Conservation (phyloP, 2,888 invertebrate species). For the Lathronympha strigana region DNA sequence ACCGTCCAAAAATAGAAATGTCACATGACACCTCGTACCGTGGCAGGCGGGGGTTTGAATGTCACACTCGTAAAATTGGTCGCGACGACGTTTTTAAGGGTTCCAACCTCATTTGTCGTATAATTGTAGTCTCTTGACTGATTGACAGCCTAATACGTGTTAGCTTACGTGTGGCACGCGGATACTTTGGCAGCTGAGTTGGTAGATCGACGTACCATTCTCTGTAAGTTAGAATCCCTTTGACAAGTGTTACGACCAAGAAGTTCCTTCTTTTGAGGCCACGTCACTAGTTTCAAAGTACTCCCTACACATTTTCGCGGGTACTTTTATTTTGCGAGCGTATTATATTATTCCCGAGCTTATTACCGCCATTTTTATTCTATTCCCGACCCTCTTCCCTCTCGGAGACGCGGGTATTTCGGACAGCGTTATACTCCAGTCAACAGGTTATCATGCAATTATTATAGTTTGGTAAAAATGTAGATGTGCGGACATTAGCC, state of each 20-base stretch:
- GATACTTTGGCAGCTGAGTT: neutral
- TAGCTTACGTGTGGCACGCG: too few species aligned
- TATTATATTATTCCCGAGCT: conserved; percentile 23
- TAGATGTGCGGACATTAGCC: too few species aligned
- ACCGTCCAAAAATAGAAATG: conserved; percentile 26
- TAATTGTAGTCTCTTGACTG: neutral
- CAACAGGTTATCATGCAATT: neutral
- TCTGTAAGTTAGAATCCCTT: too few species aligned
- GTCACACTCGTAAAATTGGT: conserved; percentile 26
- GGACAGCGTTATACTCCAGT: conserved; percentile 8
- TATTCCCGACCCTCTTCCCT: conserved; percentile 17
- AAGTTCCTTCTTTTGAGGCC: too few species aligned
- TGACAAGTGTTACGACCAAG: too few species aligned
- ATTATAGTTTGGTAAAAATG: neutral
- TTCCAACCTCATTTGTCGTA: conserved; percentile 1
- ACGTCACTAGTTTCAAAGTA: too few species aligned
- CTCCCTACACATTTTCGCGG: neutral
- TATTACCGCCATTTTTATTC: conserved; percentile 29
- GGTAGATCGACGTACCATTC: neutral
- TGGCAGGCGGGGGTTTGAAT: conserved; percentile 18
- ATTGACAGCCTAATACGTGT: neutral
- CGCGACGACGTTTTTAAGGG: neutral
- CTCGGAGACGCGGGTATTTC: conserved; percentile 17
- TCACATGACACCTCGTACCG: conserved; percentile 13
- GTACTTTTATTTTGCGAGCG: neutral